Evolutionary conservation across 1,140 invertebrate genomes (phyloP), one percentile per base, ranked within the genome.

Genomic region (Drosophila pectinifera): DNA sequence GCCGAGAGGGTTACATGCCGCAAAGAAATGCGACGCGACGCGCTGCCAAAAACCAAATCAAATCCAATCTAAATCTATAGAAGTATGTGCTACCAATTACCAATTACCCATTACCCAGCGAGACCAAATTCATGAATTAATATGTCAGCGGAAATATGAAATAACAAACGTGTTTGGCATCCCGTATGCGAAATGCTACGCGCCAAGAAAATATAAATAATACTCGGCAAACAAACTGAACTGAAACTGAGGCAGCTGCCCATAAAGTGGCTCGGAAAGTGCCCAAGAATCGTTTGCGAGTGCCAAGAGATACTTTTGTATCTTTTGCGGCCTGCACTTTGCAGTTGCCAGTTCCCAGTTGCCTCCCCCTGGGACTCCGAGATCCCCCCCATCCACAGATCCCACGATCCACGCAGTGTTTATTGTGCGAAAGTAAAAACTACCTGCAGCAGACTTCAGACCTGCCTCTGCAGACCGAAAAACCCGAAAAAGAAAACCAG

Each of bases 351-450:
- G n/a, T n/a, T n/a, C n/a, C n/a, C 67, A 78, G 55, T 41, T 74
- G 62, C 59, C 13, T 16, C n/a, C 43, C 14, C 26, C 16, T 10
- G 34, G 54, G 58, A 43, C n/a, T n/a, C n/a, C n/a, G n/a, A n/a
- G n/a, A 28, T 49, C 51, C 57, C 42, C 26, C 18, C 31, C 31
- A 26, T 18, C 14, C 10, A 14, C 18, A 3, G 28, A 31, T 31
- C 28, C 28, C 10, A 10, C 42, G 14, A 46, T 39, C 31, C 31
- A 68, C 64, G 26, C 64, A 64, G 63, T 57, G 55, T 80, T 55
- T 75, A 64, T 80, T 75, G 85, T 80, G 85, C 84, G 84, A 89
- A 89, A 89, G 85, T 89, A 89, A 89, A 89, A 90, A 89, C 84
- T 89, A 89, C 84, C 84, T 90, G 84, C 84, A 90, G 72, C 64